Evolutionary conservation across 1,140 invertebrate genomes (phyloP), one percentile per base, ranked within the genome.

Genomic region (Procambarus clarkii): DNA sequence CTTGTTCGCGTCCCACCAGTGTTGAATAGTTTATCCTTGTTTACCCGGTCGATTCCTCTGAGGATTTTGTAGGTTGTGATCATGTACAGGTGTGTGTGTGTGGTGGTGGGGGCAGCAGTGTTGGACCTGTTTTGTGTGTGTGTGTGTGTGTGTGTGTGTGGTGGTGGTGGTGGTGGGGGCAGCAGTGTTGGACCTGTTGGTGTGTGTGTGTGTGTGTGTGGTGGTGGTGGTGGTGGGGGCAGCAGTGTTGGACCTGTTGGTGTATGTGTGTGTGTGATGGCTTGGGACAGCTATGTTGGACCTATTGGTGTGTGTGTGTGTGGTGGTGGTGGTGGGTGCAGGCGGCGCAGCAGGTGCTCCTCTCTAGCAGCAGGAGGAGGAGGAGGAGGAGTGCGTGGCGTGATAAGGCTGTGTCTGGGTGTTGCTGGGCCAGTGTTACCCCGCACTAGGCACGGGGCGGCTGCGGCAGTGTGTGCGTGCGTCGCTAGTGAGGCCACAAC

Each of bases 271-370:
- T 34, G 34, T 34, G 34, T n/a, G n/a, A n/a, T n/a, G n/a, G n/a
- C n/a, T n/a, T n/a, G 45, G 45, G 46, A 54, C 50, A 60, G 80
- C 80, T 60, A 50, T 82, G 80, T 58, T 58, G 80, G 80, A 82
- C 80, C 80, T 82, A 50, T 82, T 82, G 80, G 60, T 34, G 34
- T 34, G 34, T 34, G 34, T 34, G 34, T 34, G 34, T 54, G 80
- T 82, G 80, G 24, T n/a, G 54, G 34, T 34, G 81, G 81, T 45
- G 58, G 81, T 24, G 11, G n/a, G 69, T 34, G n/a, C n/a, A 24
- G 24, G 69, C 69, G 58, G 50, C 80, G 80, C 50, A 21, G 54
- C 50, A 60, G 50, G 80, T 60, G 50, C 80, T 82, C 44, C 9
- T 34, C 81, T 45, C 69, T 13, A 21, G 3, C 0, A 21, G 13